These are phyloP conservation scores for Eupithecia abbreviata DNA, from an alignment of 2,888 invertebrate species.

Conservation along the genomic window DNA sequence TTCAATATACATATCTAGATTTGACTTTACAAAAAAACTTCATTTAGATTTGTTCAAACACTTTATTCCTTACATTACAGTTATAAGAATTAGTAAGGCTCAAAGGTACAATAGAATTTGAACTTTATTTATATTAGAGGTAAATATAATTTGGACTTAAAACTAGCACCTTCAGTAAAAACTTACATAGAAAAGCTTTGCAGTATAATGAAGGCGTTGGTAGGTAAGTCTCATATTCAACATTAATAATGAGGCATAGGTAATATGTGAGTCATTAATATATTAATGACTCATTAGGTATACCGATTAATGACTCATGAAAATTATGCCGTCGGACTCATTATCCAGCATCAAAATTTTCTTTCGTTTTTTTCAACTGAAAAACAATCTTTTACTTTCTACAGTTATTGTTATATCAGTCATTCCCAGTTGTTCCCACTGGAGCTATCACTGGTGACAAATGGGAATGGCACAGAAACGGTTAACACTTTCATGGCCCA, in stretches of 20 bases:
- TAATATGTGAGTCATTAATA: too few relatives aligned
- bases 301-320: too few relatives aligned
- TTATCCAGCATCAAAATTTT: too few relatives aligned
- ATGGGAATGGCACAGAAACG: background rate
- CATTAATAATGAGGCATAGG: too few relatives aligned
- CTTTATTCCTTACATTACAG: constrained; percentile 4
- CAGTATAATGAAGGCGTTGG: background rate
- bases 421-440: background rate
- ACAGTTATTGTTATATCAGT: background rate
- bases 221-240: background rate
- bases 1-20: too few relatives aligned
- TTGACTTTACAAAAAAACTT: background rate
- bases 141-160: constrained; percentile 20
- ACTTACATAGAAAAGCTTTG: background rate
- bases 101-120: constrained; percentile 12
- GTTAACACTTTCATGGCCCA: background rate
- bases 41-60: background rate
- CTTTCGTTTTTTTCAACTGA: too few relatives aligned
- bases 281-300: too few relatives aligned
- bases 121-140: constrained; percentile 2
- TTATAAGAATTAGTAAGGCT: constrained; percentile 15
- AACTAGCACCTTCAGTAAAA: background rate
- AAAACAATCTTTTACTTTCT: background rate
- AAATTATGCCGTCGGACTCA: too few relatives aligned
- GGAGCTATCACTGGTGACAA: background rate